Percentiles rank a stretch among this genome's conserved stretches.
These are phyloP conservation scores for Enteromius unitaeniatus DNA, from an alignment of 2,797 vertebrate genomes.

Conservation along the genomic window DNA sequence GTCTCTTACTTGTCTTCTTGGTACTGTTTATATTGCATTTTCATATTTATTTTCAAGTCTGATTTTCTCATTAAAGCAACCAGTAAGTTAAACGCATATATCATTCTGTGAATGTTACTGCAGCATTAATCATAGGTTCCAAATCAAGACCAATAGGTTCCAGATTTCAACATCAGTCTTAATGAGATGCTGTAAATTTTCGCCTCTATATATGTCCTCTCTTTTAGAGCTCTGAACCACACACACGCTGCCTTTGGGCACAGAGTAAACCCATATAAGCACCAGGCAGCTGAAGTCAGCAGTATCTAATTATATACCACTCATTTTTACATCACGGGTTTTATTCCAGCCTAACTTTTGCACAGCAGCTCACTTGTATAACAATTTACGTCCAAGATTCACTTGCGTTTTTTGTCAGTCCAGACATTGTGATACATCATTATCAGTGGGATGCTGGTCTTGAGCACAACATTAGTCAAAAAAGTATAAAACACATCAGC, in stretches of 20 bases:
- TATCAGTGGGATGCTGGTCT: neutral
- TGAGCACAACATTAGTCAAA: neutral
- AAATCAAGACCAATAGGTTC: slow-evolving; percentile 3
- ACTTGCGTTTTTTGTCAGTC: neutral
- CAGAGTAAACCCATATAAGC: slow-evolving; percentile 16
- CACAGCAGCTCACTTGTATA: neutral
- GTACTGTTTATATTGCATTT: neutral
- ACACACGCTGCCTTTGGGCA: slow-evolving; percentile 6
- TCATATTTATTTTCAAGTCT: neutral
- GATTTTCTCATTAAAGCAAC: neutral
- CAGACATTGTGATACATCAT: neutral
- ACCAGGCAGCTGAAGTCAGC: slow-evolving; percentile 1
- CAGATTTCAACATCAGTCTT: slow-evolving; percentile 11
- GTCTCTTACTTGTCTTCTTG: neutral
- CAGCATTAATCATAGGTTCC: slow-evolving; percentile 4
- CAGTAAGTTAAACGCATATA: neutral
- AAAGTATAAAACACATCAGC: neutral
- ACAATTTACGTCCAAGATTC: neutral
- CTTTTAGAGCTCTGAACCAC: slow-evolving; percentile 14
- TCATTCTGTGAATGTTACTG: neutral
- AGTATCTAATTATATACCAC: slow-evolving; percentile 34
- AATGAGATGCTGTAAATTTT: slow-evolving; percentile 24
- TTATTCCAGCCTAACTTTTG: neutral
- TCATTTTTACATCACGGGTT: slow-evolving; percentile 14
- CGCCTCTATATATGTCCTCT: slow-evolving; percentile 26